Conservation (phyloP, 1,140 invertebrate species). For the Dendroctonus valens region DNA sequence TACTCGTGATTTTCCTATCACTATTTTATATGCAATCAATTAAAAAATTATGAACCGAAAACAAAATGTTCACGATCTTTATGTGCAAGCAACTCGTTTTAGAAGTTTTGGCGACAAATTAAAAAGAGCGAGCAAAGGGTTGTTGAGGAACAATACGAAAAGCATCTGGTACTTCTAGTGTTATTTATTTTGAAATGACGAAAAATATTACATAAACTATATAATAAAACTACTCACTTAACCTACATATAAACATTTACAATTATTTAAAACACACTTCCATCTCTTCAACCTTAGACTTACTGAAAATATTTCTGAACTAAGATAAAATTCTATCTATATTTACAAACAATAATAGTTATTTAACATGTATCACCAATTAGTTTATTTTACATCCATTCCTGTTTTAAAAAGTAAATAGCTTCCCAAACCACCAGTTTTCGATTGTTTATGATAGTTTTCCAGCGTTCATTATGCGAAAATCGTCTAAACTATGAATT, state of each 20-base stretch:
- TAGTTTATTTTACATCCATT: conserved; percentile 15
- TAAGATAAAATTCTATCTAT: conserved; percentile 32
- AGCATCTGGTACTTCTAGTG: conserved; percentile 17
- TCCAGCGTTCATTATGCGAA: neutral
- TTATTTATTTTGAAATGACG: conserved; percentile 42
- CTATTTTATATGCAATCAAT: no score
- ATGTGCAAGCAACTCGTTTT: no score
- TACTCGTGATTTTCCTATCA: no score
- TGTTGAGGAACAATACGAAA: neutral
- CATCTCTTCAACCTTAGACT: conserved; percentile 6
- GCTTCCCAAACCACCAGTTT: neutral
- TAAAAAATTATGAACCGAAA: no score
- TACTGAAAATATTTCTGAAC: conserved; percentile 22
- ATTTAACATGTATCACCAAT: conserved; percentile 34
- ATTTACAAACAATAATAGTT: conserved; percentile 34
- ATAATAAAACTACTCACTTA: conserved; percentile 46
- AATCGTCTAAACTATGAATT: no score
- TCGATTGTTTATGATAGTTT: neutral
- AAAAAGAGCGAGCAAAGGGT: neutral
- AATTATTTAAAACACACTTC: conserved; percentile 21
- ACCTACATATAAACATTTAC: conserved; percentile 41
- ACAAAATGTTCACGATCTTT: no score
- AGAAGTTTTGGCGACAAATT: no score
- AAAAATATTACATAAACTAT: conserved; percentile 47
- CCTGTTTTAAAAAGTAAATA: conserved; percentile 1